Evolutionary conservation across 2,888 invertebrate species (phyloP).

Genomic region (Ptilodon capucinus): DNA sequence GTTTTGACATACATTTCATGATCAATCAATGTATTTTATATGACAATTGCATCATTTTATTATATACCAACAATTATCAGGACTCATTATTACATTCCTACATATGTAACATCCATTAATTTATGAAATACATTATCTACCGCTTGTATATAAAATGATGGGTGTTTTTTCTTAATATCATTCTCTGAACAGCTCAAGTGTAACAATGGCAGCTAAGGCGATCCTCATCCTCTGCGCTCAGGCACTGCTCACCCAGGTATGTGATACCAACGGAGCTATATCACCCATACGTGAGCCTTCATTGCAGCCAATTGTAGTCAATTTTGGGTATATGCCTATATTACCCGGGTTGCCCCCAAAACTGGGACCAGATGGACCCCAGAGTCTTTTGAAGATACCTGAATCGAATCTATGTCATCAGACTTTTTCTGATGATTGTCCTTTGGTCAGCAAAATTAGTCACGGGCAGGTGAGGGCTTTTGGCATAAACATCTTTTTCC

Average conservation of each 20-base stretch:
- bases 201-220: background rate
- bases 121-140: background rate
- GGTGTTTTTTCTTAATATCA: background rate
- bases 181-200: background rate
- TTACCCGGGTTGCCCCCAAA: no score
- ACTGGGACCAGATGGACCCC: no score
- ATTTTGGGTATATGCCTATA: no score
- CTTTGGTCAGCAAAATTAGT: no score
- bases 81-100: background rate
- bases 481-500: no score
- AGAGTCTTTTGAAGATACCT: no score
- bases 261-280: background rate
- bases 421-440: no score
- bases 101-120: background rate
- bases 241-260: background rate
- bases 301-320: no score
- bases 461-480: no score
- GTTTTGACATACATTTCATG: no score
- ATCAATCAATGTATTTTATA: no score
- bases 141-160: background rate
- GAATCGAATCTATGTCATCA: no score
- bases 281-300: background rate
- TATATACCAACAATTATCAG: background rate
- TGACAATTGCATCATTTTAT: background rate
- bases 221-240: background rate